phyloP scores from a whole-genome alignment of 2,888 invertebrate genomes.

The Calameuta filiformis region DNA sequence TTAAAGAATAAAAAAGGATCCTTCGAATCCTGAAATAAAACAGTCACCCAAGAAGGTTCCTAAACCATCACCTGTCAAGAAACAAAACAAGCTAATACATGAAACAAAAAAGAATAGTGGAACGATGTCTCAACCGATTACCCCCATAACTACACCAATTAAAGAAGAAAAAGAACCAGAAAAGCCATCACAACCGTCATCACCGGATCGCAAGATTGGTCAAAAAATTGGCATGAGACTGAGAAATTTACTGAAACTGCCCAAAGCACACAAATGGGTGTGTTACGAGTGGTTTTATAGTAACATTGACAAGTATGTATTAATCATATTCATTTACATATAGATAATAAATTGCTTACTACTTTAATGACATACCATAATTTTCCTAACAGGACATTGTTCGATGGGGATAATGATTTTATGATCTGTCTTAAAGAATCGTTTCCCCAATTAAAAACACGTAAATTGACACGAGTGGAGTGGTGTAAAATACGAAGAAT shows the following conservation, averaged over 20 bases:
- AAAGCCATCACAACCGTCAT: conserved; percentile 58
- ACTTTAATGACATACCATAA: background rate
- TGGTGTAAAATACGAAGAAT: conserved; percentile 96
- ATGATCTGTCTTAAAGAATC: conserved; percentile 92
- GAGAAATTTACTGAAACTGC: conserved; percentile 93
- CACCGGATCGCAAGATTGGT: conserved; percentile 86
- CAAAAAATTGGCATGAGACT: conserved; percentile 90
- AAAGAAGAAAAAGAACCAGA: conserved; percentile 57
- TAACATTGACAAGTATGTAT: conserved; percentile 85
- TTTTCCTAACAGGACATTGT: conserved; percentile 76
- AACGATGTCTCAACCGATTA: conserved; percentile 30
- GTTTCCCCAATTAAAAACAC: conserved; percentile 90
- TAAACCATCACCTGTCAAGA: conserved; percentile 70
- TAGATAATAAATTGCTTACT: background rate
- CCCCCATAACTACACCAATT: conserved; percentile 55
- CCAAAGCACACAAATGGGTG: conserved; percentile 99
- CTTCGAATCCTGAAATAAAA: conserved; percentile 51
- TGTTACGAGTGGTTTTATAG: conserved; percentile 99
- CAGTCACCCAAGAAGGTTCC: conserved; percentile 76
- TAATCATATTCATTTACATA: background rate
- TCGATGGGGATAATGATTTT: conserved; percentile 97
- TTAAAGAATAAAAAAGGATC: conserved; percentile 60
- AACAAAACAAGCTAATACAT: conserved; percentile 41
- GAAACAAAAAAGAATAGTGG: conserved; percentile 16
- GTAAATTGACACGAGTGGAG: conserved; percentile 86